Evolutionary conservation across 2,113 vertebrate species (phyloP).

Genomic region (Platycercus adscitus): DNA sequence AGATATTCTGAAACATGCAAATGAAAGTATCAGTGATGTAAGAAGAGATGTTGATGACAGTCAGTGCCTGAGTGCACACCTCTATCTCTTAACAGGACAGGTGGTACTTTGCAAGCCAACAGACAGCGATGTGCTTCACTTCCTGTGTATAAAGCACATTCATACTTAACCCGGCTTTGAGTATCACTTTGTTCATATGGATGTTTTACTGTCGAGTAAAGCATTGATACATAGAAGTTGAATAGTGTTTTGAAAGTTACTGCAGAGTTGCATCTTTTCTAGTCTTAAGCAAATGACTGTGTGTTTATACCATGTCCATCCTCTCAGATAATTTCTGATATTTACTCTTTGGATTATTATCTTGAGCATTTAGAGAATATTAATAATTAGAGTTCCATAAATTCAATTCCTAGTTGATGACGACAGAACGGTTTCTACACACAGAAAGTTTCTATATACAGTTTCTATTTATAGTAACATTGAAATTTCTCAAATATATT

Average conservation of each 20-base stretch:
- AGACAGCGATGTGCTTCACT: neutral
- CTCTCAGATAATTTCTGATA: neutral
- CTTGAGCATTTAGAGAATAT: neutral
- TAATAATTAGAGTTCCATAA: neutral
- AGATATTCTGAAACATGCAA: fast-evolving
- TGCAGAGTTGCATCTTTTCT: neutral
- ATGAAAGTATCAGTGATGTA: neutral
- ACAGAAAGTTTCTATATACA: neutral
- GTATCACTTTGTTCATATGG: neutral
- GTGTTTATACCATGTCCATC: neutral
- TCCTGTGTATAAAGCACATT: too few species aligned
- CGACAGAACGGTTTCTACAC: neutral
- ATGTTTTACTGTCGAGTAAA: neutral
- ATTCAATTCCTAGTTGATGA: neutral
- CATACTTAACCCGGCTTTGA: neutral
- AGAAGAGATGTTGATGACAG: neutral
- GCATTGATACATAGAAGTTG: fast-evolving
- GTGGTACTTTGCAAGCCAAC: neutral
- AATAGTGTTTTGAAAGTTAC: neutral
- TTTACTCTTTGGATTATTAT: neutral
- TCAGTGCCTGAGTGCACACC: neutral
- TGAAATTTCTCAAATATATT: neutral
- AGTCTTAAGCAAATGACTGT: neutral
- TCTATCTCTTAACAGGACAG: neutral
- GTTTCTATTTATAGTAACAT: neutral